Percentiles rank a stretch among this genome's conserved stretches.
These are phyloP conservation scores for Sphaerodactylus townsendi DNA, from an alignment of 2,113 vertebrate genomes.

Conservation along the genomic window DNA sequence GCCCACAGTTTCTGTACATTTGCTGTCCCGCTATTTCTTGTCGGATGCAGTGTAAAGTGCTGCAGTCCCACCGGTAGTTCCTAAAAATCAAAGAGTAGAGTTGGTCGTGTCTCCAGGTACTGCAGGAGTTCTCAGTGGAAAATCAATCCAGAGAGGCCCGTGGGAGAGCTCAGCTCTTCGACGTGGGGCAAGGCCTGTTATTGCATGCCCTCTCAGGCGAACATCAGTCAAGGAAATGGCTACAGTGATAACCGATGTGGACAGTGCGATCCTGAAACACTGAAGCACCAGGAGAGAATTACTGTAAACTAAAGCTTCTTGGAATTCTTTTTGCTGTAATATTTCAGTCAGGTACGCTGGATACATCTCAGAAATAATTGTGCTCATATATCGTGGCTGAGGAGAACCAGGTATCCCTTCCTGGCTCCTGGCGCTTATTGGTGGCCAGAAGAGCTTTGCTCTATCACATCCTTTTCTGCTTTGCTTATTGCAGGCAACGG, in stretches of 20 bases:
- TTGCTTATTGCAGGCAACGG: constrained; percentile 79
- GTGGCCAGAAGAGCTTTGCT: constrained; percentile 75
- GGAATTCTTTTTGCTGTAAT: constrained; percentile 52
- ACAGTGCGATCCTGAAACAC: constrained; percentile 52
- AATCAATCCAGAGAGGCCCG: constrained; percentile 30
- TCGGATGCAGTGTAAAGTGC: constrained; percentile 27
- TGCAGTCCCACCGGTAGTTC: constrained; percentile 20
- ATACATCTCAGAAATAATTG: constrained; percentile 63
- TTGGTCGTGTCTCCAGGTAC: constrained; percentile 24
- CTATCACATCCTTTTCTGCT: constrained; percentile 67
- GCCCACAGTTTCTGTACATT: background rate
- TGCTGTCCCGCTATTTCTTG: constrained; percentile 19
- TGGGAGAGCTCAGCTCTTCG: constrained; percentile 14
- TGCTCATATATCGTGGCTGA: constrained; percentile 70
- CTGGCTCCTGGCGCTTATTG: background rate
- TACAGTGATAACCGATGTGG: constrained; percentile 1
- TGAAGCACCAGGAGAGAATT: constrained; percentile 46
- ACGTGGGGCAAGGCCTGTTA: constrained; percentile 34
- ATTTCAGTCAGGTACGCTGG: constrained; percentile 26
- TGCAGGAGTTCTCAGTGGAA: background rate
- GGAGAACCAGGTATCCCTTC: constrained; percentile 30
- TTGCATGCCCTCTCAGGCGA: constrained; percentile 43
- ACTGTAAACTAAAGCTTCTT: constrained; percentile 65
- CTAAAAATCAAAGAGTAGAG: constrained; percentile 12
- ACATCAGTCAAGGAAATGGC: constrained; percentile 42